These are phyloP conservation scores for Ciconia stormi DNA, from an alignment of 2,113 vertebrate species.

Conservation along the genomic window DNA sequence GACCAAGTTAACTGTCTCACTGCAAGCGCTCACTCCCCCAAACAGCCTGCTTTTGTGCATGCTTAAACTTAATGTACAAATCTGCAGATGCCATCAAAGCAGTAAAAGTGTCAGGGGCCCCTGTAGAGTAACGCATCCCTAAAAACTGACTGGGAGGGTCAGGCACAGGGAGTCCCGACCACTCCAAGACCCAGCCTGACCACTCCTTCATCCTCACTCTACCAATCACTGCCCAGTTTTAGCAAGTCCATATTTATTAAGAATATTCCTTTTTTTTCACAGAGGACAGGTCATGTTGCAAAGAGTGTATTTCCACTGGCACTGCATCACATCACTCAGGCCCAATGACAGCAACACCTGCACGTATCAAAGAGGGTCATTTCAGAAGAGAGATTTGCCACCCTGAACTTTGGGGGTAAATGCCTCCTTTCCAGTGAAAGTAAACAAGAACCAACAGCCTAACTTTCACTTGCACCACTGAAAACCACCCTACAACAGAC, in stretches of 20 bases:
- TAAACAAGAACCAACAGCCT: neutral
- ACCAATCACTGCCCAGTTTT: neutral
- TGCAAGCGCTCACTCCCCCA: neutral
- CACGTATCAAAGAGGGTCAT: accelerated
- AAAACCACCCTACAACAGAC: neutral
- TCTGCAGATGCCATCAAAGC: neutral
- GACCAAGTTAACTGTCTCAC: neutral
- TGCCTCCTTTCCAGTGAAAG: neutral
- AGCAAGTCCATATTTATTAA: neutral
- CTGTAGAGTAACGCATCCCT: neutral
- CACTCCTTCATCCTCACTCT: neutral
- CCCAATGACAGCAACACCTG: neutral
- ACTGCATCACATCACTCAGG: neutral
- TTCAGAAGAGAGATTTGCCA: neutral
- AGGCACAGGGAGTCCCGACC: neutral
- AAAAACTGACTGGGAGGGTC: neutral
- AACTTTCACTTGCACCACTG: neutral
- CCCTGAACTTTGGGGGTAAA: neutral
- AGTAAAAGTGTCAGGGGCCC: neutral
- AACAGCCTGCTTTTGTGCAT: neutral
- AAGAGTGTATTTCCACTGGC: neutral
- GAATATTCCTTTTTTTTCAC: neutral
- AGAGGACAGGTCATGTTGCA: neutral
- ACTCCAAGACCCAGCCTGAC: too few species aligned
- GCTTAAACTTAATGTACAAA: neutral